Conservation (phyloP, 1,140 invertebrate species). For the Meteorus sp. region DNA sequence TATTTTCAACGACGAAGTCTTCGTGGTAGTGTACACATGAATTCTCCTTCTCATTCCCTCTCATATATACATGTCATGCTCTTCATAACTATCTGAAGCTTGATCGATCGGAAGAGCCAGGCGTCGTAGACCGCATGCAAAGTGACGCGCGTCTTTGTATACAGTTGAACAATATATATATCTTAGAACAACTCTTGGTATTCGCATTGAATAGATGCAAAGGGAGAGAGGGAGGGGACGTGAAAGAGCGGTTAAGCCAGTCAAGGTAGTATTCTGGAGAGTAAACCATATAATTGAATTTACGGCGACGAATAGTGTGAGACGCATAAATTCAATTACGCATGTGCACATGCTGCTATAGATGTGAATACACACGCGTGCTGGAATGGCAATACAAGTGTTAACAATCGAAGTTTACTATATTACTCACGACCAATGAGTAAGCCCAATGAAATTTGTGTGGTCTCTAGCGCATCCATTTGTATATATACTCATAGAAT, state of each 20-base stretch:
- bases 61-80: background rate
- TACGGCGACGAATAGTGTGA: conserved; percentile 19
- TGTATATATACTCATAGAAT: too few relatives aligned
- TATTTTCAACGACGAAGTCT: too few relatives aligned
- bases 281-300: conserved; percentile 30
- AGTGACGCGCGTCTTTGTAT: conserved; percentile 5
- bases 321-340: conserved; percentile 30
- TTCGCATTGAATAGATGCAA: background rate
- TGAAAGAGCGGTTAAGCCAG: conserved; percentile 13
- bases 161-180: background rate
- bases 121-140: conserved; percentile 18
- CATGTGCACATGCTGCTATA: conserved; percentile 18
- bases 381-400: background rate
- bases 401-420: conserved; percentile 24
- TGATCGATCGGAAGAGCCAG: conserved; percentile 20
- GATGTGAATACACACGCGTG: background rate
- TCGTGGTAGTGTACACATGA: too few relatives aligned
- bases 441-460: conserved; percentile 4
- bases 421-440: conserved; percentile 3
- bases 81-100: conserved; percentile 8
- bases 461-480: background rate
- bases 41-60: too few relatives aligned
- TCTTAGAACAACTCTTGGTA: conserved; percentile 27
- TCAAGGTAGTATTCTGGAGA: background rate
- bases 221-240: too few relatives aligned